Evolutionary conservation across 1,140 invertebrate species (phyloP).

Genomic region (Steinernema feltiae): DNA sequence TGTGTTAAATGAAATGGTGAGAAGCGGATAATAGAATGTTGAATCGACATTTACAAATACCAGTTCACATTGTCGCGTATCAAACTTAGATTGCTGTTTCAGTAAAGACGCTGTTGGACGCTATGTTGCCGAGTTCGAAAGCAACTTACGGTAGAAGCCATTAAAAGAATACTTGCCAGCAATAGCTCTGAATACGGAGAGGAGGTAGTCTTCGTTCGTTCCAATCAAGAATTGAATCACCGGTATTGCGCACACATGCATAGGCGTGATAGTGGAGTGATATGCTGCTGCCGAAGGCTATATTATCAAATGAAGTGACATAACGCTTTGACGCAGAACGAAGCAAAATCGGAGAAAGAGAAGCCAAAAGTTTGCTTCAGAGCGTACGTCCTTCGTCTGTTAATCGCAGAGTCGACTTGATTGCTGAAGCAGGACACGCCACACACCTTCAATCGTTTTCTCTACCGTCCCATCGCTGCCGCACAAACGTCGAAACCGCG

Average conservation of each 20-base stretch:
- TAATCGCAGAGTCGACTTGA: background rate
- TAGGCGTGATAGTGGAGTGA: background rate
- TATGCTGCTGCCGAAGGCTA: background rate
- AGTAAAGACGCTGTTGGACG: too few species aligned
- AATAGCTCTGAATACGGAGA: too few species aligned
- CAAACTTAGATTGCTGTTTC: too few species aligned
- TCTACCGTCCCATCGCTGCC: background rate
- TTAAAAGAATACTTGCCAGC: too few species aligned
- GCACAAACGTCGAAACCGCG: constrained; percentile 11
- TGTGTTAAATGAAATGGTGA: too few species aligned
- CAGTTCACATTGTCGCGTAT: too few species aligned
- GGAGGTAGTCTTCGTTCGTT: too few species aligned
- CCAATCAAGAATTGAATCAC: too few species aligned
- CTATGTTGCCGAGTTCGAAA: too few species aligned
- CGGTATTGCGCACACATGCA: background rate
- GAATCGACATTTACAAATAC: too few species aligned
- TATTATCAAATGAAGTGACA: background rate
- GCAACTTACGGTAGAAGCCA: too few species aligned
- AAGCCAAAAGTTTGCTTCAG: background rate
- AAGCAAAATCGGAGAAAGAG: background rate
- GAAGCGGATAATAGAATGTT: too few species aligned
- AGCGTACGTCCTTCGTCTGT: constrained; percentile 1
- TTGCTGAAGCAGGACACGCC: constrained; percentile 4
- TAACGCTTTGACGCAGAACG: background rate
- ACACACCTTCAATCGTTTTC: background rate